A percentile compares a stretch with the other conserved stretches of the same genome.
Evolutionary conservation across 2,888 invertebrate species (phyloP).

Genomic region (Eupithecia abbreviata): DNA sequence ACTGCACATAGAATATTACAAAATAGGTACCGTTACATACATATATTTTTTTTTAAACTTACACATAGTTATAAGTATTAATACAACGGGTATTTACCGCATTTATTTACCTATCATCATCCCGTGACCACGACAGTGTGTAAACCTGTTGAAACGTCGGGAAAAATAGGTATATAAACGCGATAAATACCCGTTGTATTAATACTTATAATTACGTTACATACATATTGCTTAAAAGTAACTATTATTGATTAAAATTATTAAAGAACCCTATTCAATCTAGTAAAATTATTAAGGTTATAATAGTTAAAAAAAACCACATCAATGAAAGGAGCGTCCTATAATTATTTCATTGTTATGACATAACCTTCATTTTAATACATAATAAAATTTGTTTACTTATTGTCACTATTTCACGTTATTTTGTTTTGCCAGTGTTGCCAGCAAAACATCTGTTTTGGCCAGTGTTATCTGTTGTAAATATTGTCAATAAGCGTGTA

Average conservation of each 20-base stretch:
- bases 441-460: background rate
- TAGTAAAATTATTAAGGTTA: background rate
- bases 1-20: constrained; percentile 25
- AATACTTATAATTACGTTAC: too few species aligned
- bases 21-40: background rate
- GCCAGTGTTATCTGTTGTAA: constrained; percentile 69
- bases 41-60: too few species aligned
- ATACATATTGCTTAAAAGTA: background rate
- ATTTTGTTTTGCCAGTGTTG: background rate
- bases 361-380: background rate
- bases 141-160: too few species aligned
- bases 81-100: too few species aligned
- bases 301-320: background rate
- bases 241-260: constrained; percentile 4
- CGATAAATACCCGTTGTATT: too few species aligned
- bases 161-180: too few species aligned
- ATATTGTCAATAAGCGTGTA: constrained; percentile 90
- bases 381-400: background rate
- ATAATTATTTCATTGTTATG: background rate
- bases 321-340: background rate
- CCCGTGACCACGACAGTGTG: too few species aligned
- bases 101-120: too few species aligned
- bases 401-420: background rate
- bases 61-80: too few species aligned
- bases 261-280: background rate